Base-by-base conservation (phyloP, 1,140 invertebrate genomes). In the Brachionus koreanus region DNA sequence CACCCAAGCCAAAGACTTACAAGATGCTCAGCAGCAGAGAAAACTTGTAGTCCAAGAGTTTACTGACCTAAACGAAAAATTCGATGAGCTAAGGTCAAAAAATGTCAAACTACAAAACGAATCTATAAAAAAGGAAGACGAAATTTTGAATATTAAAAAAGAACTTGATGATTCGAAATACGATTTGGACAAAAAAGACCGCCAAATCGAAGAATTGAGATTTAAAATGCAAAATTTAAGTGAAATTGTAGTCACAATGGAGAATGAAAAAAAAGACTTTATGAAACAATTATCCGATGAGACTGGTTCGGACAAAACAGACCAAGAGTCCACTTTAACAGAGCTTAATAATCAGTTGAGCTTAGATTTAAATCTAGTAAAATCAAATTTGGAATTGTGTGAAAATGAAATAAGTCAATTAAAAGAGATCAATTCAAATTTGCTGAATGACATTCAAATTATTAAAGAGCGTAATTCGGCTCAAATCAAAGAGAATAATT, bases 1-100 rank as follows among this genome's bases (percentile, higher is more conserved):
- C 81, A 69, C 93, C 57, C 93, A 98, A 89, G 93, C 95, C 65
- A 93, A 96, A 86, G 96, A 98, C 87, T 88, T 98, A n/a, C 95
- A 95, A 87, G 96, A 98, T 88, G 95, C 95, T 0, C 87, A 97
- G 72, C 92, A 92, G 12, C 96, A 98, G 88, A 91, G 94, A 83
- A 98, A 98, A 89, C 89, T 97, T 39, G 95, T 95, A 0, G 96
- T 98, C 93, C 92, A 94, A 83, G 95, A 98, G 87, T 97, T 97
- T 87, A 94, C 94, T 9, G 95, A 98, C 87, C 94, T 97, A 1
- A 94, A 94, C 5, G 95, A 97, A 86, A 93, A 94, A 90, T 19
- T 83, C 10, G 82, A 84, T 74, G 79, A 39, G 83, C 19, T 83
- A 35, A 39, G 83, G 19, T 82, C 84, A 83, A 83, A 63, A 39